Evolutionary conservation across 2,888 invertebrate species (phyloP), one percentile per base, ranked within the genome.

Genomic region (Eupithecia subfuscata): DNA sequence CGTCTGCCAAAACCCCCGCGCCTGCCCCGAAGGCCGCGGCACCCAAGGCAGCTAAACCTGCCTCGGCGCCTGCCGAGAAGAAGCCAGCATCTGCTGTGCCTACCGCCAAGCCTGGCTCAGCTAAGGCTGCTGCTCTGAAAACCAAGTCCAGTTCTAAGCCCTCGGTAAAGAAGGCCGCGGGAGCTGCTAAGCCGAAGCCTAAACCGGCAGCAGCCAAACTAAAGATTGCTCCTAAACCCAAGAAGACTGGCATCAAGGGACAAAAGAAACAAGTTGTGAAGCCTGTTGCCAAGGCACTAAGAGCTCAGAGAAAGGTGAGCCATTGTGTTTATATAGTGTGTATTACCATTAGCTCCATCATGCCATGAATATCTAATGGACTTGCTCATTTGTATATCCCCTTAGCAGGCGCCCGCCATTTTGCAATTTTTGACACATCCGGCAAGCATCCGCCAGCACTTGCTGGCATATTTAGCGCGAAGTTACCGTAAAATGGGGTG

Each of bases 221-320:
- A 80, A 93, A 95, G 84, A 93, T 95, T 79, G 95, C 94, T 43
- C 95, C 95, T 0, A 95, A 95, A 84, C 95, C 95, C 22, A 95
- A 95, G 89, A 96, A 95, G 84, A 93, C 95, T 81, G 95, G 95
- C 69, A 93, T 95, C 69, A 96, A 96, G 84, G 94, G 95, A 82
- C 94, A 94, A 85, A 95, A 95, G 89, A 95, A 95, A 86, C 88
- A 89, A 77, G 92, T 88, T 78, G 94, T 91, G 25, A 95, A 92
- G 86, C 95, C 95, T 75, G 96, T 97, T 79, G 95, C 96, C 71
- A 98, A 97, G 88, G 98, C 98, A 75, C 96, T 97, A 82, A 98
- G 97, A 90, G 96, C 97, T 25, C 98, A 98, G 91, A 97, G 97
- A 85, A 98, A 98, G 97, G 98, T 98, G 88, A 43, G 68, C 34